phyloP scores from a whole-genome alignment of 1,140 invertebrate genomes.

The Drosophila watanabei region DNA sequence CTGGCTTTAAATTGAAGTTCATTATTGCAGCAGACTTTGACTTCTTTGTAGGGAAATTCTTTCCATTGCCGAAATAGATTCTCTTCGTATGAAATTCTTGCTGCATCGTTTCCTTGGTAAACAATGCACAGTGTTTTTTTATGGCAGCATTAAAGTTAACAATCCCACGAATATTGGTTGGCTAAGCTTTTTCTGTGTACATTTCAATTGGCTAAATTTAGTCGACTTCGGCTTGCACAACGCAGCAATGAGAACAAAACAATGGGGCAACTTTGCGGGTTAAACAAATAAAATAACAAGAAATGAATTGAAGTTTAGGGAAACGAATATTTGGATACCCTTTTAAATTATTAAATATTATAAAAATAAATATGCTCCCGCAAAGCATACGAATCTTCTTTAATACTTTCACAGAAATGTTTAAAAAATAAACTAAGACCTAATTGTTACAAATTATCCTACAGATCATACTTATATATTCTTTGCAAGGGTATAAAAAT shows the following conservation, averaged over 20 bases:
- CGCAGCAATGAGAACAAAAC: conserved; percentile 36
- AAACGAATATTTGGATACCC: not conserved
- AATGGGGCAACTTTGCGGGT: conserved; percentile 24
- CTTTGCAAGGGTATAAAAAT: not conserved
- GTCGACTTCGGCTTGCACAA: conserved; percentile 60
- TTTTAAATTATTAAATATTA: not conserved
- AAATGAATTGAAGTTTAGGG: not conserved
- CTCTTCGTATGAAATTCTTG: not conserved
- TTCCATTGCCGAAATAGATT: conserved; percentile 20
- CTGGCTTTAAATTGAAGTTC: conserved; percentile 68
- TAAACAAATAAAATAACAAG: conserved; percentile 32
- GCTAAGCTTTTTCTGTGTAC: conserved; percentile 54
- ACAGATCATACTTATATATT: not conserved
- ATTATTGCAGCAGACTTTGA: conserved; percentile 61
- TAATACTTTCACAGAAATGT: not conserved
- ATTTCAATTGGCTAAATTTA: conserved; percentile 73
- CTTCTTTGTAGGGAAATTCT: conserved; percentile 50
- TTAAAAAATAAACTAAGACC: not conserved
- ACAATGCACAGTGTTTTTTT: conserved; percentile 67
- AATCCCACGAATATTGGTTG: conserved; percentile 29
- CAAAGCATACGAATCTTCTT: not conserved
- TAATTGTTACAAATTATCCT: not conserved
- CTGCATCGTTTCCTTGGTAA: conserved; percentile 59
- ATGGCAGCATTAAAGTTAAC: conserved; percentile 73
- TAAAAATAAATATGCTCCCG: not conserved